phyloP scores from a whole-genome alignment of 2,888 invertebrate genomes.

The Agonopterix arenella region DNA sequence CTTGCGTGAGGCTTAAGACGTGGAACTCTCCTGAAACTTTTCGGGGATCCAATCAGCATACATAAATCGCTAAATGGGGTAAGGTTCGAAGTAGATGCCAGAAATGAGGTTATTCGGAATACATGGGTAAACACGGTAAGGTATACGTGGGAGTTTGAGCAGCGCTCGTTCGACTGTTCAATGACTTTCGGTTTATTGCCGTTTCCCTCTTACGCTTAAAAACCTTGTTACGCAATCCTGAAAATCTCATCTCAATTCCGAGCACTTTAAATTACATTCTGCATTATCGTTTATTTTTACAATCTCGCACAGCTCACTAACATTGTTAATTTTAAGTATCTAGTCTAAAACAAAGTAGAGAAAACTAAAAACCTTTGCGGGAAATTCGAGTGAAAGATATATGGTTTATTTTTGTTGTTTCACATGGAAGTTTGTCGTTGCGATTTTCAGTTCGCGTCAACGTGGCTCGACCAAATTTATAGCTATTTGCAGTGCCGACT shows the following conservation, averaged over 20 bases:
- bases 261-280: neutral
- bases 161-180: conserved; percentile 5
- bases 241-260: neutral
- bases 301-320: neutral
- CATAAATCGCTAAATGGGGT: conserved; percentile 46
- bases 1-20: conserved; percentile 23
- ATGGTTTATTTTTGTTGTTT: conserved; percentile 66
- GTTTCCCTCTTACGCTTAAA: neutral
- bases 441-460: conserved; percentile 63
- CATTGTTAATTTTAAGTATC: too few species aligned
- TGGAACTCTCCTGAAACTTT: conserved; percentile 29
- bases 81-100: conserved; percentile 24
- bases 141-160: conserved; percentile 10
- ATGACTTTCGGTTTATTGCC: conserved; percentile 4
- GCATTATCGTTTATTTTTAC: neutral
- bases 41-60: conserved; percentile 45
- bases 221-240: neutral
- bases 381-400: conserved; percentile 59
- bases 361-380: conserved; percentile 33
- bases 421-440: conserved; percentile 51
- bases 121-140: conserved; percentile 18
- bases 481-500: conserved; percentile 59
- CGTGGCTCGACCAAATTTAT: conserved; percentile 62
- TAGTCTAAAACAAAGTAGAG: conserved; percentile 22
- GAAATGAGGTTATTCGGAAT: conserved; percentile 24